These are phyloP conservation scores for Coturnix japonica DNA, from an alignment of 2,113 vertebrate genomes.

Conservation along the genomic window DNA sequence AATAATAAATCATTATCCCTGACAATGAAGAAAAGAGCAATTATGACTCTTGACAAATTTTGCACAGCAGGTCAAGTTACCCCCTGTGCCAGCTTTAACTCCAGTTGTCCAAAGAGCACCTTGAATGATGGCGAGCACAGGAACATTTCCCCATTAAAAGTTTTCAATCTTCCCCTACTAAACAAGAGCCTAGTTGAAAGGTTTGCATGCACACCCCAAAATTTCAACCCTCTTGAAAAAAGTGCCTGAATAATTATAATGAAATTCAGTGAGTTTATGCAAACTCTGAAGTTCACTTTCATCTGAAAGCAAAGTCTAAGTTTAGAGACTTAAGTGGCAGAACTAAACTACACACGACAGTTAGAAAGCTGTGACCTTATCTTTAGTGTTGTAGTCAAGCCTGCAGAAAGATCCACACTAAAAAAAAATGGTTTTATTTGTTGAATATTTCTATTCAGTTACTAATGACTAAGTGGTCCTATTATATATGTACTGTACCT, in stretches of 20 bases:
- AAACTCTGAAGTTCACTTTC: background rate
- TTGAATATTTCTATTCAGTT: background rate
- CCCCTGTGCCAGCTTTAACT: background rate
- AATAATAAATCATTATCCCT: background rate
- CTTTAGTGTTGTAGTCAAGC: background rate
- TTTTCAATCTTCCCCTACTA: background rate
- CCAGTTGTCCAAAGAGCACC: background rate
- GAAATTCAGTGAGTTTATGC: background rate
- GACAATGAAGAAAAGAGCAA: background rate
- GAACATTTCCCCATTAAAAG: background rate
- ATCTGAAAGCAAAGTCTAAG: background rate
- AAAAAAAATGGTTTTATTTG: background rate
- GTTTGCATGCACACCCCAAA: background rate
- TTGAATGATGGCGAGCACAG: background rate
- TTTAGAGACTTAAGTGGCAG: background rate
- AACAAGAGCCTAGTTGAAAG: background rate
- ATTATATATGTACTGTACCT: background rate
- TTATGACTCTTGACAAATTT: background rate
- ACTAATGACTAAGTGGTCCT: background rate
- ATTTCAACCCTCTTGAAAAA: background rate
- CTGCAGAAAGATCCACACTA: background rate
- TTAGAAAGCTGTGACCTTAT: background rate
- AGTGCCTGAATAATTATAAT: background rate
- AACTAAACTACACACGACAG: background rate
- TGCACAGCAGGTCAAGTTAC: background rate